Percentiles rank a stretch among this genome's conserved stretches.
These are phyloP conservation scores for Recurvirostra avosetta DNA, from an alignment of 2,113 vertebrate genomes.

Conservation along the genomic window DNA sequence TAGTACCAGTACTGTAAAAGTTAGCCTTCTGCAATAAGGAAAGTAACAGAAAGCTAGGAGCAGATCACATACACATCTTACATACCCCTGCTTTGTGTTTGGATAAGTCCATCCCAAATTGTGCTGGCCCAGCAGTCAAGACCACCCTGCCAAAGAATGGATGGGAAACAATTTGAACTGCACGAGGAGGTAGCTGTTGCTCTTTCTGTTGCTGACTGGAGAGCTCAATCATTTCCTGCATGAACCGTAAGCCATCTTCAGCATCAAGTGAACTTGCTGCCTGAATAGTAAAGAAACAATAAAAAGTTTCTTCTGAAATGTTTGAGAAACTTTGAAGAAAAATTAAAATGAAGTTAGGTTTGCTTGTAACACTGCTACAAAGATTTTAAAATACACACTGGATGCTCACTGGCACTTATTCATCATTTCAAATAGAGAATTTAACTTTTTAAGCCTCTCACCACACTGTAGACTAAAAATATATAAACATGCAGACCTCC, in stretches of 20 bases:
- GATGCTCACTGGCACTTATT: neutral
- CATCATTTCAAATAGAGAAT: neutral
- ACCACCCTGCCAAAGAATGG: slow-evolving; percentile 96
- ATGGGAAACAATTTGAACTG: slow-evolving; percentile 94
- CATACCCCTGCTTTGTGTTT: slow-evolving; percentile 90
- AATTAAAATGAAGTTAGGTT: neutral
- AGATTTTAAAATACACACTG: neutral
- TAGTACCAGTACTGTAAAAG: neutral
- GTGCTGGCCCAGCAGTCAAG: slow-evolving; percentile 93
- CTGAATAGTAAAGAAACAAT: slow-evolving; percentile 56
- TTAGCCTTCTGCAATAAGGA: neutral
- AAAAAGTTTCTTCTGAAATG: neutral
- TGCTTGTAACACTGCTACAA: neutral
- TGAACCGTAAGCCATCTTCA: slow-evolving; percentile 95
- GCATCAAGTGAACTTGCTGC: slow-evolving; percentile 94
- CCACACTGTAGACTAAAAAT: neutral
- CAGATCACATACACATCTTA: neutral
- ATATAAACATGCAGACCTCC: neutral
- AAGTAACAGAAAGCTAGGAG: neutral
- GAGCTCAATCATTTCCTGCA: slow-evolving; percentile 99
- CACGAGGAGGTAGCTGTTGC: slow-evolving; percentile 95
- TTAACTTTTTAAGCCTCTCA: neutral
- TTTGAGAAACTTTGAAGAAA: neutral
- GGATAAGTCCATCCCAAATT: slow-evolving; percentile 94
- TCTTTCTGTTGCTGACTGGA: slow-evolving; percentile 99